Conservation (phyloP, 2,113 vertebrate genomes). For the Carassius gibelio region DNA sequence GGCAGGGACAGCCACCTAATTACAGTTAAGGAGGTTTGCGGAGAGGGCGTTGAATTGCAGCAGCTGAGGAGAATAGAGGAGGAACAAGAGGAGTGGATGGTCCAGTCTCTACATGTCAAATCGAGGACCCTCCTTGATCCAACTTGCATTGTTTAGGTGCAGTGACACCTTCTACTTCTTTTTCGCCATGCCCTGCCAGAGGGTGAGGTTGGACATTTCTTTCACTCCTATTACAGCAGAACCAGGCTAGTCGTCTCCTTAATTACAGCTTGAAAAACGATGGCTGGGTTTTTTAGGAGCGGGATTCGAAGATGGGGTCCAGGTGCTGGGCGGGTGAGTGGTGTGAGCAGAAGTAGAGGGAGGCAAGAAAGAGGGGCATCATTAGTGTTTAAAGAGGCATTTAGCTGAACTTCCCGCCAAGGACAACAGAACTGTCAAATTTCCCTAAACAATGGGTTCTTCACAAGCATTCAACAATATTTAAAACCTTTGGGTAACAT, state of each 20-base stretch:
- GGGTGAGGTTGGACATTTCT: constrained; percentile 46
- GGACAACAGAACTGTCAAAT: constrained; percentile 23
- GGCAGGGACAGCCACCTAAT: constrained; percentile 46
- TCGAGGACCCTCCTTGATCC: constrained; percentile 35
- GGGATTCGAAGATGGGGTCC: constrained; percentile 42
- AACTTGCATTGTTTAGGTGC: constrained; percentile 37
- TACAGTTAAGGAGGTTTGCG: constrained; percentile 49
- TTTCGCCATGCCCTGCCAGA: constrained; percentile 42
- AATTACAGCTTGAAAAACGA: constrained; percentile 50
- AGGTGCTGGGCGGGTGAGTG: constrained; percentile 44
- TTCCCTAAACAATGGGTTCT: constrained; percentile 27
- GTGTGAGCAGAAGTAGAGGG: constrained; percentile 33
- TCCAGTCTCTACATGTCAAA: constrained; percentile 50
- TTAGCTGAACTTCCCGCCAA: constrained; percentile 40
- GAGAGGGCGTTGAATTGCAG: constrained; percentile 48
- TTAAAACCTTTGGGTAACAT: constrained; percentile 19
- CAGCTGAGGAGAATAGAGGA: constrained; percentile 43
- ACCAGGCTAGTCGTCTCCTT: constrained; percentile 40
- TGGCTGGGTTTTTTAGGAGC: constrained; percentile 21
- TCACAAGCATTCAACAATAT: constrained; percentile 17
- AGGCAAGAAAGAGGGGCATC: constrained; percentile 49
- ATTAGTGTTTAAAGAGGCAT: constrained; percentile 49
- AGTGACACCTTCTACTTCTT: constrained; percentile 43
- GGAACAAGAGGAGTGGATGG: constrained; percentile 42
- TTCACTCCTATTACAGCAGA: constrained; percentile 13